Base-by-base conservation (phyloP, 1,140 invertebrate genomes). In the Megalopta genalis region DNA sequence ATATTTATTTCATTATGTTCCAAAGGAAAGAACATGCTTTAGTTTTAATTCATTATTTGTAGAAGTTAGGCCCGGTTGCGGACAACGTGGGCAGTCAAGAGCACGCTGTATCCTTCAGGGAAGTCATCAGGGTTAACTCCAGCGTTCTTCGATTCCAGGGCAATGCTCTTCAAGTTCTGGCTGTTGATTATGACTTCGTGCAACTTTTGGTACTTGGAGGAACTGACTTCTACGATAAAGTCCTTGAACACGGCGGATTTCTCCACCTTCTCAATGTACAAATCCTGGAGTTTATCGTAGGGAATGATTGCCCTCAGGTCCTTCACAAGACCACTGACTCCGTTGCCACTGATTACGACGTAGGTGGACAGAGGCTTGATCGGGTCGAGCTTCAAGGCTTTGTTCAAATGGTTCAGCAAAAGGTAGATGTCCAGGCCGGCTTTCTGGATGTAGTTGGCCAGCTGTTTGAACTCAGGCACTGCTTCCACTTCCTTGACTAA, bases 311-410 rank as follows among this genome's bases (percentile, higher is more conserved):
- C 46, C 6, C n/a, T 0, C 7, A 87, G n/a, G 7, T 89, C 86
- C 0, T 69, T 0, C 0, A 83, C 0, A 8, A 68, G 82, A 64
- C 87, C 86, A 0, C 1, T 0, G 21, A 87, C 10, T 67, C 88
- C 88, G 65, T 84, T 84, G 68, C 86, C 86, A 0, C n/a, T 72
- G 18, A 80, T 66, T 32, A 32, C 42, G 1, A 2, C 5, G 25
- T 18, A 2, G 60, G 27, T 21, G 27, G 5, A 16, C 14, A 7
- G 25, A 16, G 60, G 27, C 23, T 0, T 9, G 16, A 63, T 2
- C 16, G 60, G 8, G 1, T 9, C 7, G 2, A 63, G 16, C 0
- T 37, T 9, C 2, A 63, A 27, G 7, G 60, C 6, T 16, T 18
- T 8, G 27, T 63, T 37, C 27, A 63, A 0, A 21, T 7, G 8